A percentile compares a stretch with the other conserved stretches of the same genome.
Conservation (phyloP, 2,888 invertebrate genomes). For the Boloria selene region DNA sequence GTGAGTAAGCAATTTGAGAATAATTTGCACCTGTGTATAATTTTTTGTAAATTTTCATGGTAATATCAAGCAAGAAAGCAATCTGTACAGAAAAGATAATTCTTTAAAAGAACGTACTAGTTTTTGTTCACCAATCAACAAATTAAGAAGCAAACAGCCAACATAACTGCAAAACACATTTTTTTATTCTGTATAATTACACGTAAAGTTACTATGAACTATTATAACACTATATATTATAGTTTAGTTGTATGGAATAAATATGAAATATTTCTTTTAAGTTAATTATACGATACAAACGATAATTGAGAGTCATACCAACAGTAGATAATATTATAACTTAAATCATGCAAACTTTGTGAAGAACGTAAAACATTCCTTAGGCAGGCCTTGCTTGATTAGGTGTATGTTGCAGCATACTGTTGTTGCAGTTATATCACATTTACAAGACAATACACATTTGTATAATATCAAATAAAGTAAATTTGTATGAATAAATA, state of each 20-base stretch:
- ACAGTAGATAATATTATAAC: too few species aligned
- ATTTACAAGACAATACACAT: slow-evolving; percentile 64
- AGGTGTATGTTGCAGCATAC: slow-evolving; percentile 48
- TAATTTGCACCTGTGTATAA: neutral
- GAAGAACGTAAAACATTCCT: slow-evolving; percentile 34
- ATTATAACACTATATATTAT: too few species aligned
- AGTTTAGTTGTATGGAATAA: too few species aligned
- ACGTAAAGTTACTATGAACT: too few species aligned
- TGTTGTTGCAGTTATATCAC: slow-evolving; percentile 50
- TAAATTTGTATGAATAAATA: slow-evolving; percentile 34
- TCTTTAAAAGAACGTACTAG: too few species aligned
- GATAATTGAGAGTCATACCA: slow-evolving; percentile 1
- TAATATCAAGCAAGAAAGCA: too few species aligned
- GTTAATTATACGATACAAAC: neutral
- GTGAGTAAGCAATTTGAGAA: neutral
- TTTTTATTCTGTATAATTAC: too few species aligned
- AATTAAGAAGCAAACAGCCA: too few species aligned
- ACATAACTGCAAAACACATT: too few species aligned
- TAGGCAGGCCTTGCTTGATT: slow-evolving; percentile 43
- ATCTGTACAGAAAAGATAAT: too few species aligned
- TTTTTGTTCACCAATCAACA: too few species aligned
- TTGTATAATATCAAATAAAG: slow-evolving; percentile 49
- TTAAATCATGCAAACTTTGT: slow-evolving; percentile 17
- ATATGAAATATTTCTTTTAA: neutral
- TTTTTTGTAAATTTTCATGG: too few species aligned